Evolutionary conservation across 2,113 vertebrate genomes (phyloP).

Genomic region (Passer domesticus): DNA sequence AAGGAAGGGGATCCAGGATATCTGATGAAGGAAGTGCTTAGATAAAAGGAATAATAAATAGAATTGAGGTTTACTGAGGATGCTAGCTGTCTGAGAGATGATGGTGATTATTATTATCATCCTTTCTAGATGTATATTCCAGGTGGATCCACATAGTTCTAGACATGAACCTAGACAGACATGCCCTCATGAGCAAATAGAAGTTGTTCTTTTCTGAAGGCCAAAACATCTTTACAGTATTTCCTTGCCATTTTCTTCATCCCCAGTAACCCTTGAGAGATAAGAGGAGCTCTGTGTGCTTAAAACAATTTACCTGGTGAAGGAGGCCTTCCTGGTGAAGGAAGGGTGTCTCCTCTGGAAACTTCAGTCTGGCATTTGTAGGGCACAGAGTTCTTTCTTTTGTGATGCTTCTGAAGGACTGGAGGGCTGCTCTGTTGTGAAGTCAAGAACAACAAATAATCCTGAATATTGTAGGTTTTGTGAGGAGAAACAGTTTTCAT

Average conservation of each 20-base stretch:
- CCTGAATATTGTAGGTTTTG: background rate
- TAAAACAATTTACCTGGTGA: background rate
- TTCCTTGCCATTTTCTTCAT: background rate
- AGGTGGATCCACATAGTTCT: accelerated
- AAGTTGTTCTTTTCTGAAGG: background rate
- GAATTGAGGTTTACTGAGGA: background rate
- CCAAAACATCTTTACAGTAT: background rate
- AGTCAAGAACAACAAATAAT: background rate
- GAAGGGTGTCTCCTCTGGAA: background rate
- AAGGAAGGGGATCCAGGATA: background rate
- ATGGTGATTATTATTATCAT: background rate
- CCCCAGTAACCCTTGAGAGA: background rate
- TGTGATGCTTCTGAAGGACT: background rate
- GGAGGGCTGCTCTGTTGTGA: background rate
- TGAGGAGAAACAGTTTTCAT: background rate
- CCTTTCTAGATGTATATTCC: background rate
- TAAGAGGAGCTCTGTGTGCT: background rate
- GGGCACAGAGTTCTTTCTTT: background rate
- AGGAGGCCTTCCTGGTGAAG: background rate
- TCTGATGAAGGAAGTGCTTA: background rate
- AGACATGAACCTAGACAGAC: background rate
- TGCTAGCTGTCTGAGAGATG: background rate
- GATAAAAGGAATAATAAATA: background rate
- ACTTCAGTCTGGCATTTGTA: background rate
- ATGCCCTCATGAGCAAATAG: background rate